Evolutionary conservation across 2,888 invertebrate genomes (phyloP), one percentile per base, ranked within the genome.

Genomic region (Rhamnusium bicolor): DNA sequence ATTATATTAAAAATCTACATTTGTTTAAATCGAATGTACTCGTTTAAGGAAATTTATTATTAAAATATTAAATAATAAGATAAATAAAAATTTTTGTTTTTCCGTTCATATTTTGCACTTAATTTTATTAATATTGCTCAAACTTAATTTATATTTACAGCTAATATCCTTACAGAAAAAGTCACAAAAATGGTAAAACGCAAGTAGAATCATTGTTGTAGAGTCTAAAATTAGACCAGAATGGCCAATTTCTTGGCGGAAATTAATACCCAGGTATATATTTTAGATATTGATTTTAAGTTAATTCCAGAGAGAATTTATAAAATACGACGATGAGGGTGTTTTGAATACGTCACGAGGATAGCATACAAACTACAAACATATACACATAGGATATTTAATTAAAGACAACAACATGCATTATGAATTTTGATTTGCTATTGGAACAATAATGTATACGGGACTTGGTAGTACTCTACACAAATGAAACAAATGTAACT

Each of bases 361-460:
- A n/a, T 40, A 4, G 40, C 40, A 40, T 40, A n/a, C 40, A 40
- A 40, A 40, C 40, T 2, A 40, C 40, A 40, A 40, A 40, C 4
- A 12, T 40, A 40, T n/a, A n/a, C 1, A 40, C 40, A 54, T 24
- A 51, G 1, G 58, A 29, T 58, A 29, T 58, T 32, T 32, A 58
- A 58, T 58, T 58, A 16, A 32, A 18, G 58, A 40, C 32, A 32
- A 24, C 56, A 24, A n/a, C 58, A 58, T 58, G 29, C 16, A 18
- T 14, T 12, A n/a, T 58, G 58, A 58, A 58, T 58, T 32, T 29
- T 32, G 32, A 58, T 32, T 29, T 58, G 40, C 5, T 32, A 18
- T n/a, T 8, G 16, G 18, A 8, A 58, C 58, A 32, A 56, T 53
- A 53, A 2, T 12, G 16, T 40, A 40, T 40, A n/a, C 40, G 5